Evolutionary conservation across 1,140 invertebrate species (phyloP), one percentile per base, ranked within the genome.

Genomic region (Antheraea pernyi): DNA sequence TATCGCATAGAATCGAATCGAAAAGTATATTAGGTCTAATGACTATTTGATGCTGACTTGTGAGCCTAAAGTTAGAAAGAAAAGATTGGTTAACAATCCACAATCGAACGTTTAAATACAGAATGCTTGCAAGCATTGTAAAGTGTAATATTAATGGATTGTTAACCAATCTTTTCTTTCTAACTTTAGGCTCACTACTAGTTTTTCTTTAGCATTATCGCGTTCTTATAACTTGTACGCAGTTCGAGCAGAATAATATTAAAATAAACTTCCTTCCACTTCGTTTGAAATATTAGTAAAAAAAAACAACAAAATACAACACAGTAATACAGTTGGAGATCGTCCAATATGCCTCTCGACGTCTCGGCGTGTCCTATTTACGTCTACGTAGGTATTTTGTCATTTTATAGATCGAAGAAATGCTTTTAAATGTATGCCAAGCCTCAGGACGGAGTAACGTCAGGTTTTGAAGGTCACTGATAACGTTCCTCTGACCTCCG

Each of bases 281-380:
- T 53, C 10, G 16, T 16, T 13, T 53, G 6, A 16, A 53, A 16
- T 11, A 13, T 16, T 53, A 42, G 22, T 42, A 11, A 42, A 42
- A 9, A 42, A 42, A 42, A 42, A 53, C 46, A 53, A 37, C 18
- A 10, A 66, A 59, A 59, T 19, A 37, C 59, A 58, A 22, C 19
- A 59, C 36, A 37, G 18, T 67, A 46, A 18, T 37, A 67, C 36
- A 67, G n/a, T 67, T 67, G 65, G 65, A 59, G 16, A 8, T 11
- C 16, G 30, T 67, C 65, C 65, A 67, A 67, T 59, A 48, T 66
- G 59, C 19, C 59, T 11, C 65, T 9, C 53, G 22, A 36, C 53
- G 39, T 42, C 39, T 19, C 30, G 10, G 16, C 63, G 30, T 11
- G n/a, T 65, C 10, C 36, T 22, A 22, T 36, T 67, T 59, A 59